Conservation (phyloP, 2,888 invertebrate genomes). For the Pyrochroa serraticornis region DNA sequence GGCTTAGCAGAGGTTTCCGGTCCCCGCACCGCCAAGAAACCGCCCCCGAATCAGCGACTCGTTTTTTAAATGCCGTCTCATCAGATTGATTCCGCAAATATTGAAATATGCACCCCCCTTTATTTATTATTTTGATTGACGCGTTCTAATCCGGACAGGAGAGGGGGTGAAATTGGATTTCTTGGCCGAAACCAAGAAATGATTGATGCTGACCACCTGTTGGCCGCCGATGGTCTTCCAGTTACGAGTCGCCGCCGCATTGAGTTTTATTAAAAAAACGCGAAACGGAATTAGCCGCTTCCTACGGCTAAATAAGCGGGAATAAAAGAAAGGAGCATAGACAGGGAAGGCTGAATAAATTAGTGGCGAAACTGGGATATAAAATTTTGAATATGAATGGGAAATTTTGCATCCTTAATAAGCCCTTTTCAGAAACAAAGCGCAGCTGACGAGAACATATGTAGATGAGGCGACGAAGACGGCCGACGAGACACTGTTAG, state of each 20-base stretch:
- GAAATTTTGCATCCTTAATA: conserved; percentile 86
- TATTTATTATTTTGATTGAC: conserved; percentile 58
- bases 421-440: conserved; percentile 70
- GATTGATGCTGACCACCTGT: no score
- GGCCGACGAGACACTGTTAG: conserved; percentile 32
- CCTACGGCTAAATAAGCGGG: conserved; percentile 38
- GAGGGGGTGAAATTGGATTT: neutral
- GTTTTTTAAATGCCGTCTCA: conserved; percentile 27
- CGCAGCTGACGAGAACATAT: conserved; percentile 66
- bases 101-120: conserved; percentile 58
- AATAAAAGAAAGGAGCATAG: conserved; percentile 39
- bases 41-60: conserved; percentile 12
- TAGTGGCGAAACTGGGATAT: conserved; percentile 79
- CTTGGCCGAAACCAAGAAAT: no score
- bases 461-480: conserved; percentile 60
- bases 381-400: conserved; percentile 91
- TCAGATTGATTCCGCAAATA: conserved; percentile 56
- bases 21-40: conserved; percentile 11
- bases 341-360: conserved; percentile 70
- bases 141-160: conserved; percentile 48
- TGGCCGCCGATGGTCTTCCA: no score
- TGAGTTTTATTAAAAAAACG: conserved; percentile 27
- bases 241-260: neutral
- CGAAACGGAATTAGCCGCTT: conserved; percentile 45
- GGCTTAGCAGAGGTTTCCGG: conserved; percentile 30